A percentile compares a stretch with the other conserved stretches of the same genome.
Conservation (phyloP, 2,888 invertebrate species). For the Girardia tigrina region DNA sequence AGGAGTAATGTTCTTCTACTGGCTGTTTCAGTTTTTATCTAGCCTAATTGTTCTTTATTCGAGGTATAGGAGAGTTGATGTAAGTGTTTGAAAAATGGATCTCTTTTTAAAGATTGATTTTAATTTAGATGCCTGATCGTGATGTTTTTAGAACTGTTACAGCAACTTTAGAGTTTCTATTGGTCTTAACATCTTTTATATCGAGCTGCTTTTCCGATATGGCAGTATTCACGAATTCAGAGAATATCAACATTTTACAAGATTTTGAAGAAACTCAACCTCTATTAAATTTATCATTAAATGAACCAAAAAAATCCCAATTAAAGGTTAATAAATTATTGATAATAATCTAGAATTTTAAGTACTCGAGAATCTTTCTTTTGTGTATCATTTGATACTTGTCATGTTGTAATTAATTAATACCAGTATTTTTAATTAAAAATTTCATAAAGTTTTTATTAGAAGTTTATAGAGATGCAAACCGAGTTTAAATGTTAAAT, state of each 20-base stretch:
- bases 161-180: not conserved
- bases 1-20: constrained; percentile 30
- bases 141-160: constrained; percentile 25
- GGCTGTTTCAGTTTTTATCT: constrained; percentile 25
- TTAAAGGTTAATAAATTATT: no score
- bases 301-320: no score
- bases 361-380: no score
- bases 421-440: no score
- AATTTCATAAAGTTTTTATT: no score
- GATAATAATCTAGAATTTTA: no score
- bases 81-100: not conserved
- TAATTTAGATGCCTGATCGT: not conserved
- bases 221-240: constrained; percentile 1
- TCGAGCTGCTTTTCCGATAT: constrained; percentile 18
- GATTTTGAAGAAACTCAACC: constrained; percentile 21
- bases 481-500: no score
- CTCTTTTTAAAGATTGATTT: not conserved
- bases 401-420: no score
- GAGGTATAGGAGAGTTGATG: not conserved
- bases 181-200: constrained; percentile 11
- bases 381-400: no score
- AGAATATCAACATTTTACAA: not conserved
- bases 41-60: constrained; percentile 18
- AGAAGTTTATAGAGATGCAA: no score
- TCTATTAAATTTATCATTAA: not conserved